Evolutionary conservation across 2,797 vertebrate species (phyloP).

Genomic region (Meda fulgida): DNA sequence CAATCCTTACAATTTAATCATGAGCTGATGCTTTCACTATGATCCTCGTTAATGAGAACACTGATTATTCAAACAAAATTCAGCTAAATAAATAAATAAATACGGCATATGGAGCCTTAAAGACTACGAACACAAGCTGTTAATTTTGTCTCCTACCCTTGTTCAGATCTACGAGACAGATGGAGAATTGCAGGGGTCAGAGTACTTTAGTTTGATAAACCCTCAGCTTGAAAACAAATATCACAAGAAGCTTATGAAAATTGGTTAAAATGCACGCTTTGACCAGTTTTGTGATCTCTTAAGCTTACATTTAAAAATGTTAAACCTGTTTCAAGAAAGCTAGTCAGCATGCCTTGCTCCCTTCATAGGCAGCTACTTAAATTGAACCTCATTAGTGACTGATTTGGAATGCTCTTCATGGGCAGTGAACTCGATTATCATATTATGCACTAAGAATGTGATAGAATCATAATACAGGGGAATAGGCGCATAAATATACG

Average conservation of each 20-base stretch:
- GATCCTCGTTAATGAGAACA: conserved; percentile 40
- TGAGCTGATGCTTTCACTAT: conserved; percentile 22
- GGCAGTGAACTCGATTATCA: background rate
- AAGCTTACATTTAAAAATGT: background rate
- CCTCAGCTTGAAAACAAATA: background rate
- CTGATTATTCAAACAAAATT: conserved; percentile 37
- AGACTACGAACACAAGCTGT: conserved; percentile 33
- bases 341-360: background rate
- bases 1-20: conserved; percentile 47
- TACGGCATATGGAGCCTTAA: background rate
- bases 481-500: background rate
- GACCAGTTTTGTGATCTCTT: background rate
- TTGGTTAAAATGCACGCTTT: background rate
- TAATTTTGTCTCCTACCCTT: conserved; percentile 5
- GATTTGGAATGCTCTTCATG: background rate
- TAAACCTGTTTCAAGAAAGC: background rate
- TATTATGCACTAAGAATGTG: conserved; percentile 5
- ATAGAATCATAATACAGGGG: background rate
- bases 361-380: background rate
- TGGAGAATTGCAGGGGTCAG: conserved; percentile 8
- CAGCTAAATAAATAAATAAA: background rate
- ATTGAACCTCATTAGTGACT: conserved; percentile 21
- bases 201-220: conserved; percentile 12
- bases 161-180: background rate
- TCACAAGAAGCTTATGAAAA: background rate